Base-by-base conservation (phyloP, 2,797 vertebrate genomes). In the Podarcis lilfordi region DNA sequence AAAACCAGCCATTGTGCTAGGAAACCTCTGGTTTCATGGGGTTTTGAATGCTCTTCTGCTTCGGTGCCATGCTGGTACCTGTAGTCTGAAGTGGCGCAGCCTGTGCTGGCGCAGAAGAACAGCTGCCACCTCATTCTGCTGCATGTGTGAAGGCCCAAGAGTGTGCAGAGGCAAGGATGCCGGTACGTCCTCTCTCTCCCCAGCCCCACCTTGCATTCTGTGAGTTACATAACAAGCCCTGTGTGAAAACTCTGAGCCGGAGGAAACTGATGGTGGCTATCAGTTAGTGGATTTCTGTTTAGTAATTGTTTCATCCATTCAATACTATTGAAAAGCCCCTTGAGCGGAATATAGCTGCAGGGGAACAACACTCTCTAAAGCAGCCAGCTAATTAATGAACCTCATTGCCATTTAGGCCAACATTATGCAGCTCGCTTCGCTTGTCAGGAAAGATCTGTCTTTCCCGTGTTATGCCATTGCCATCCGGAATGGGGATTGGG, bases 251-350 rank as follows among this genome's bases (percentile, higher is more conserved):
- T 40, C 25, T 75, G 90, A 32, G 93, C 86, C 86, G n/a, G 89
- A 90, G 93, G 94, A 95, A 88, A 90, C 80, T 86, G 89, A 91
- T 90, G 35, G 45, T 85, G 94, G 89, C 89, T 64, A 92, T 92
- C 93, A 86, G 92, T 95, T 92, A 93, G 92, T 94, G 93, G 96
- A 91, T 93, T 96, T 95, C 84, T 94, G 93, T 92, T 92, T 88
- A 89, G 92, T 93, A 91, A 94, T 96, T 93, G 93, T 92, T 89
- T 91, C 90, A 87, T 95, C 91, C 90, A 43, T 94, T 94, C 93
- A 92, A 94, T 94, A 94, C 85, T 89, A 95, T 94, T 90, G 90
- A 91, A 96, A 96, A 95, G 93, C 94, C 93, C 92, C 90, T 74
- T 86, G 94, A 94, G 93, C 86, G 25, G 94, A 89, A 86, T 94